Evolutionary conservation across 2,888 invertebrate species (phyloP), one percentile per base, ranked within the genome.

Genomic region (Cryptocephalus primarius): DNA sequence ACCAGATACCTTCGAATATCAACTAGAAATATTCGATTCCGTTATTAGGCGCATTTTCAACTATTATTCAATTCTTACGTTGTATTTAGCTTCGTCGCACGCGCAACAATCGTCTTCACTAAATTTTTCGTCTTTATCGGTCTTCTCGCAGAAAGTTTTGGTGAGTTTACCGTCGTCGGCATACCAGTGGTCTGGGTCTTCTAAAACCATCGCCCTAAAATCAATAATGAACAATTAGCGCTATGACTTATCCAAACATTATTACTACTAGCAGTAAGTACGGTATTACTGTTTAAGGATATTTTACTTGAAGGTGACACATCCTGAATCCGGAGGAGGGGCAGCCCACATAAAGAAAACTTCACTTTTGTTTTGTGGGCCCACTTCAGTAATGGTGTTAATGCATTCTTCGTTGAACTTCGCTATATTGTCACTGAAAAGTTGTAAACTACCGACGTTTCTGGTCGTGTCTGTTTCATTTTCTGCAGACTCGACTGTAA

Each of bases 41-140:
- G 22, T 22, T 22, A 22, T 6, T 22, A 22, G 2, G 6, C 2
- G 6, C 22, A 6, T 4, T 22, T 22, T 22, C 22, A 6, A 2
- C 6, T 22, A 6, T 22, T 22, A 22, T 22, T 22, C 2, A 6
- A 22, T 32, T 49, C 69, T 71, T 62, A 88, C 88, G 70, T 82
- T 87, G 69, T 97, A 97, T 68, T 93, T 92, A 48, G 96, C 97
- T 64, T 94, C 92, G 63, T 94, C 93, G 67, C 95, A 95, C 8
- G 95, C 91, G 71, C 93, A 93, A 67, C 95, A 95, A 53, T 80
- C 78, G 72, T 73, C 22, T 68, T 72, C 43, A 67, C 75, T 48
- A 74, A 74, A 47, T 76, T 75, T 44, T 75, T 74, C 55, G 74
- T 79, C 55, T 74, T 76, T 55, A 79, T 83, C 69, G 74, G 79